Percentiles rank a stretch among this genome's conserved stretches.
Evolutionary conservation across 2,113 vertebrate genomes (phyloP).

Genomic region (Sceloporus undulatus): DNA sequence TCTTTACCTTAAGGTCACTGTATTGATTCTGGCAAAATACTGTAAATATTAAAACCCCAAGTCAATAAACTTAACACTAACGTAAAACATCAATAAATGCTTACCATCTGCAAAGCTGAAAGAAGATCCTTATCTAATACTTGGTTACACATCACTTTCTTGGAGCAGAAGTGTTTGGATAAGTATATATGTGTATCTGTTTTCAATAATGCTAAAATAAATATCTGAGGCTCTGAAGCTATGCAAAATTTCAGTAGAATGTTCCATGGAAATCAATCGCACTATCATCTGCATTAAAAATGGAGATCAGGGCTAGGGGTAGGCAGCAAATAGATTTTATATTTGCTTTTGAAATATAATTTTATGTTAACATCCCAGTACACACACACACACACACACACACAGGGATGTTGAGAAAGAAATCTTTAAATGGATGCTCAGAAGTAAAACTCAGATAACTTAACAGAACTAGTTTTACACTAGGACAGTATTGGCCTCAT

Average conservation of each 20-base stretch:
- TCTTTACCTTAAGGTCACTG: slow-evolving; percentile 61
- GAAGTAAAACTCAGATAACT: no score
- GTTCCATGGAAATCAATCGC: not conserved
- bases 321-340: not conserved
- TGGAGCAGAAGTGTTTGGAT: not conserved
- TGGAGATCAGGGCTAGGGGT: not conserved
- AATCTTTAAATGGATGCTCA: no score
- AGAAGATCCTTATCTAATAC: not conserved
- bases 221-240: slow-evolving; percentile 5
- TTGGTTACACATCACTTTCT: not conserved
- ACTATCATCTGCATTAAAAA: not conserved
- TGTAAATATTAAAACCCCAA: slow-evolving; percentile 67
- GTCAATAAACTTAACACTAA: slow-evolving; percentile 69
- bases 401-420: no score
- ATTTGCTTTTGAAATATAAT: not conserved
- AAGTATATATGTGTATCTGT: not conserved
- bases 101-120: slow-evolving; percentile 56
- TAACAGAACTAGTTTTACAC: no score
- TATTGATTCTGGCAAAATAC: slow-evolving; percentile 68
- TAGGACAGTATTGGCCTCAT: no score
- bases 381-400: no score
- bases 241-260: slow-evolving; percentile 11
- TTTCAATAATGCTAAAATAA: slow-evolving; percentile 18
- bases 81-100: slow-evolving; percentile 58
- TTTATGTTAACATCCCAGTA: no score